Base-by-base conservation (phyloP, 2,797 vertebrate genomes). In the Rousettus madagascariensis region DNA sequence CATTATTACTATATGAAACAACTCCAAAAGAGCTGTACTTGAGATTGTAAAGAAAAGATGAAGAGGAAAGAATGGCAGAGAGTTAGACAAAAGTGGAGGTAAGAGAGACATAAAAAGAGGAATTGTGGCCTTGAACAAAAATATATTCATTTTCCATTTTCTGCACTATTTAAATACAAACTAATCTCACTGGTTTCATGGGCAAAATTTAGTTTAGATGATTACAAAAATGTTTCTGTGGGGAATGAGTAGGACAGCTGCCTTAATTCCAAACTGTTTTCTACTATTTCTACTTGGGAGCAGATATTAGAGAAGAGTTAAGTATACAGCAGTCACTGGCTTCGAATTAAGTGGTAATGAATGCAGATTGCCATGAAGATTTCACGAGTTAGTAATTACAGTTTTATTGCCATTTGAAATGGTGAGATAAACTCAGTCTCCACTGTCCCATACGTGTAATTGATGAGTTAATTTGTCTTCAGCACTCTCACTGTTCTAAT, bases 401-500 rank as follows among this genome's bases (percentile, higher is more conserved):
- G 53, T 97, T 98, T 98, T 97, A 98, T 97, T 98, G 98, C 97
- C 97, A 98, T 98, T 98, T 83, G 97, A 98, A 99, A 99, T 98
- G 96, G 98, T 98, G 98, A 98, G 98, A 98, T 98, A 98, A 99
- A 98, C 89, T 98, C 96, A 91, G 98, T 98, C 98, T 97, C 96
- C 96, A 97, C 97, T 90, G 96, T 98, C 97, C 97, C 97, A 96
- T 98, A 97, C 92, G 95, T 93, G 96, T 98, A 98, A 99, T 98
- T 98, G 98, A 99, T 99, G 98, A 99, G 97, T 98, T 98, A 98
- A 99, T 98, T 99, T 99, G 98, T 98, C 98, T 98, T 98, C 98
- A 97, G 85, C 55, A 93, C 66, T 96, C 72, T 98, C 94, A 59
- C 55, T 96, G 79, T 98, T 98, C 97, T 98, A 98, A 97, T 98